Evolutionary conservation across 2,888 invertebrate species (phyloP).

Genomic region (Adelognathus sp.): DNA sequence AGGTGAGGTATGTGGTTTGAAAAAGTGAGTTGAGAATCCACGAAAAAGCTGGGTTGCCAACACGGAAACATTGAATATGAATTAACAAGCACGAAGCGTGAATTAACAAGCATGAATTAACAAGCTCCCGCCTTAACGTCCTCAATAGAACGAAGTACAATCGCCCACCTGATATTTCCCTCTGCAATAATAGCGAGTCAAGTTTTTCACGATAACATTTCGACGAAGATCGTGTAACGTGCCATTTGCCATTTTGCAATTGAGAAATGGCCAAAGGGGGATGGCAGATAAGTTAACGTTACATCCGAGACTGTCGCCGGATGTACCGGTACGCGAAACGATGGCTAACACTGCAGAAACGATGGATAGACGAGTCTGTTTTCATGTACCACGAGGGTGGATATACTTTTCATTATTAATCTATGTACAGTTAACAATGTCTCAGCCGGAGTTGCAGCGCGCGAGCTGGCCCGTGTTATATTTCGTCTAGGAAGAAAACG

Average conservation of each 20-base stretch:
- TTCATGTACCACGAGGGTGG: not conserved
- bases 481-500: constrained; percentile 43
- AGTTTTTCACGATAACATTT: no score
- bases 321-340: not conserved
- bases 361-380: not conserved
- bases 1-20: no score
- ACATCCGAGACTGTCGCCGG: not conserved
- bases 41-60: no score
- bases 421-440: constrained; percentile 29
- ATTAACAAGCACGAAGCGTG: no score
- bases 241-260: not conserved
- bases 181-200: no score
- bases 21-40: no score
- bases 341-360: not conserved
- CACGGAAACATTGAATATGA: no score
- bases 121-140: no score
- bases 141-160: no score
- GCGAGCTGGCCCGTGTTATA: constrained; percentile 47
- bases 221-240: no score
- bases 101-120: no score
- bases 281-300: not conserved
- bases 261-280: not conserved
- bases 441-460: not conserved
- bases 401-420: constrained; percentile 41
- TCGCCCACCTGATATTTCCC: no score